phyloP scores from a whole-genome alignment of 2,797 vertebrate species.

The Balearica regulorum region DNA sequence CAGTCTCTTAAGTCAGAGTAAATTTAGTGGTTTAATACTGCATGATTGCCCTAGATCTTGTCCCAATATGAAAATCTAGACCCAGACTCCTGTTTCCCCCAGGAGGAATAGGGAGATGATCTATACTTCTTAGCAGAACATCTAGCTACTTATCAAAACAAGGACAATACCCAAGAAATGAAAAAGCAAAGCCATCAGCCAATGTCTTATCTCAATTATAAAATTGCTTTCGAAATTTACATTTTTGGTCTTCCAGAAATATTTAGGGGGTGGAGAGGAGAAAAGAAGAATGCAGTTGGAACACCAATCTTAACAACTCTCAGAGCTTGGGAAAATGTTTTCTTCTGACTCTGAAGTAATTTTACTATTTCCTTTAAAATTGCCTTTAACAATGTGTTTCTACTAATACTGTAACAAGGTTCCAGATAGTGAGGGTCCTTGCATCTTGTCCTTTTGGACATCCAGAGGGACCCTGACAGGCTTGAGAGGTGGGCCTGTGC shows the following conservation, averaged over 20 bases:
- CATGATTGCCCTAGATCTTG: neutral
- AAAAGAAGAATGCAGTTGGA: neutral
- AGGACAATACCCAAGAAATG: neutral
- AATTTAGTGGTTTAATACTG: neutral
- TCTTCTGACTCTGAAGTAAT: neutral
- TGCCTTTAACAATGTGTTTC: neutral
- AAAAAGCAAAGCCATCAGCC: neutral
- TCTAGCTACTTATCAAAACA: neutral
- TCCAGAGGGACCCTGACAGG: too few species aligned
- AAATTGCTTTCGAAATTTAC: neutral
- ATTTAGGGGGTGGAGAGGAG: neutral
- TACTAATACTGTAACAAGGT: neutral
- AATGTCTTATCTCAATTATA: neutral
- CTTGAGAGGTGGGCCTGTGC: too few species aligned
- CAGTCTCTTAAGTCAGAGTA: neutral
- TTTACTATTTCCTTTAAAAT: neutral
- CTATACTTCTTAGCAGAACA: neutral
- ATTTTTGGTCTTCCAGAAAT: neutral
- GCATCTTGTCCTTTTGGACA: neutral
- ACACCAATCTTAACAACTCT: neutral
- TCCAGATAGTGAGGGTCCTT: neutral
- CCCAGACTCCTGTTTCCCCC: neutral
- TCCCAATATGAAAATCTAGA: neutral
- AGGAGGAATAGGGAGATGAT: neutral
- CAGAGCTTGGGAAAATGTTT: neutral